A percentile compares a stretch with the other conserved stretches of the same genome.
Conservation (phyloP, 2,797 vertebrate genomes). For the Morelia viridis region DNA sequence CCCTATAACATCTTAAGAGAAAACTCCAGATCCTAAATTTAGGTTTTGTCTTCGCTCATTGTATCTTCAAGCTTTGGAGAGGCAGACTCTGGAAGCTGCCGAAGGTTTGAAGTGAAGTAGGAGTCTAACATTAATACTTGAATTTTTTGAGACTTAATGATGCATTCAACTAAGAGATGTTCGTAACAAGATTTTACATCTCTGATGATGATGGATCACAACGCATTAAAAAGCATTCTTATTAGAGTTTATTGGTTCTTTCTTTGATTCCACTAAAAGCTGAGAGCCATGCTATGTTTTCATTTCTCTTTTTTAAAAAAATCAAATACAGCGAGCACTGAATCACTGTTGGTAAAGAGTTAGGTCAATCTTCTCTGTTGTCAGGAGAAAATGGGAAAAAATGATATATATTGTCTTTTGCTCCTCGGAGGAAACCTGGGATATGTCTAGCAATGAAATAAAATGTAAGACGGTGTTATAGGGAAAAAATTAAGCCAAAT, state of each 20-base stretch:
- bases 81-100: background rate
- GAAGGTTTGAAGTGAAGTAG: background rate
- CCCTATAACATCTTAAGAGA: background rate
- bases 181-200: constrained; percentile 7
- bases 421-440: background rate
- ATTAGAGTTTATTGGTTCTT: background rate
- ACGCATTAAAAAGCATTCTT: background rate
- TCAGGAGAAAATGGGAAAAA: background rate
- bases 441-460: background rate
- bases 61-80: background rate
- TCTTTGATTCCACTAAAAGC: constrained; percentile 5
- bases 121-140: background rate
- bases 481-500: background rate
- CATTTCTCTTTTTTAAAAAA: background rate
- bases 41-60: background rate
- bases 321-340: rapidly evolving
- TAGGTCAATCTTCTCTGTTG: constrained; percentile 14
- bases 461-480: background rate
- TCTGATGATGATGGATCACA: background rate
- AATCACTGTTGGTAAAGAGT: background rate
- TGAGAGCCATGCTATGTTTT: background rate
- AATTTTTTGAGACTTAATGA: constrained; percentile 20
- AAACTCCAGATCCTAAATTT: constrained; percentile 23
- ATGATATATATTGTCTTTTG: background rate
- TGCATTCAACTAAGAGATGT: background rate